These are phyloP conservation scores for Sylvia borin DNA, from an alignment of 2,797 vertebrate species.

Conservation along the genomic window DNA sequence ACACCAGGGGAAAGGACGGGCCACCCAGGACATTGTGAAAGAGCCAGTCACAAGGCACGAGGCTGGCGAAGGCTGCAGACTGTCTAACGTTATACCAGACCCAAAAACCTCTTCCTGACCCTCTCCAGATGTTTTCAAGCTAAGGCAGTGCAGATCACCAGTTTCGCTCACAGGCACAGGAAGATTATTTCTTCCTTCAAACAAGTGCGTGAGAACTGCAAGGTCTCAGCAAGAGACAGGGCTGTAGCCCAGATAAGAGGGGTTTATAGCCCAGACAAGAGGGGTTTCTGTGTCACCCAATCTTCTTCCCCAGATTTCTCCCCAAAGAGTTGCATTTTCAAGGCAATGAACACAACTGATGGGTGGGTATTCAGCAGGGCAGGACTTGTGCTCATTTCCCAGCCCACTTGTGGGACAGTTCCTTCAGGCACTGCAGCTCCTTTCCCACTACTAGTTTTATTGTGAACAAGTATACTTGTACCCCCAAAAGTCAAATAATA, in stretches of 20 bases:
- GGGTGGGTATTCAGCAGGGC: not conserved
- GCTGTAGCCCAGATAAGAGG: not conserved
- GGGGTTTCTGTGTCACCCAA: not conserved
- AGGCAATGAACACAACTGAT: not conserved
- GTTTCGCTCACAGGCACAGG: not conserved
- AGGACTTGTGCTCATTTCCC: not conserved
- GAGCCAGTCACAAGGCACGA: not conserved
- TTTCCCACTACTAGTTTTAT: not conserved
- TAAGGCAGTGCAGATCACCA: not conserved
- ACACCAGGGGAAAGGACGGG: not conserved
- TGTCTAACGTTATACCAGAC: not conserved
- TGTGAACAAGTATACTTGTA: not conserved
- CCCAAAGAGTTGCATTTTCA: not conserved
- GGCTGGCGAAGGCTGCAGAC: not conserved
- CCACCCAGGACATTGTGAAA: constrained; percentile 35
- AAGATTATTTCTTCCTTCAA: not conserved
- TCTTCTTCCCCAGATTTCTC: not conserved
- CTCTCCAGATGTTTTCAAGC: not conserved
- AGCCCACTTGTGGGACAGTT: not conserved
- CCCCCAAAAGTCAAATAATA: not conserved
- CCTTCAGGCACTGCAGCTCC: not conserved
- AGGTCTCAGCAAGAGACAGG: not conserved
- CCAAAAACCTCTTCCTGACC: not conserved
- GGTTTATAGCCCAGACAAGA: not conserved
- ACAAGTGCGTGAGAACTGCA: not conserved